These are phyloP conservation scores for Enteromius trimaculatus DNA, from an alignment of 2,797 vertebrate species.

Conservation along the genomic window DNA sequence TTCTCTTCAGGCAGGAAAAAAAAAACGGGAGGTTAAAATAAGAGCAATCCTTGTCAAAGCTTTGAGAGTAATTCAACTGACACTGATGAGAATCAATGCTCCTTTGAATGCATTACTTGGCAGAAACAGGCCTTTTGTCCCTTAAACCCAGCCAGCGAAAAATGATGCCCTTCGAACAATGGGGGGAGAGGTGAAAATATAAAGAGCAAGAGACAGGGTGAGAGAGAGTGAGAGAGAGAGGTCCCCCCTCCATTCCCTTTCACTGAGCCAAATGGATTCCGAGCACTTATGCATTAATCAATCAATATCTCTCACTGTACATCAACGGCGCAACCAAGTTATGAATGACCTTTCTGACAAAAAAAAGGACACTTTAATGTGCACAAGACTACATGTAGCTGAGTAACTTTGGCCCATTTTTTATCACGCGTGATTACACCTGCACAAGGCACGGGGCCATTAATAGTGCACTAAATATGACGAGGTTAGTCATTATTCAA, in stretches of 20 bases:
- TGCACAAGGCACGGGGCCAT: conserved; percentile 83
- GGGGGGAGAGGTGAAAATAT: conserved; percentile 94
- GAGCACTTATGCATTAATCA: conserved; percentile 99
- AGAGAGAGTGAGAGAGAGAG: conserved; percentile 71
- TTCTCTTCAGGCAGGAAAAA: conserved; percentile 70
- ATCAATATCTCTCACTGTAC: conserved; percentile 99
- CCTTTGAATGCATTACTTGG: conserved; percentile 95
- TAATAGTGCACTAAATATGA: conserved; percentile 83
- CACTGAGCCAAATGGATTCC: conserved; percentile 99
- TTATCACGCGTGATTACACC: conserved; percentile 92
- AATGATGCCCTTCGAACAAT: conserved; percentile 94
- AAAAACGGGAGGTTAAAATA: conserved; percentile 85
- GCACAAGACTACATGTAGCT: conserved; percentile 92
- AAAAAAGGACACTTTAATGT: conserved; percentile 98
- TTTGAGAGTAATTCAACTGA: conserved; percentile 95
- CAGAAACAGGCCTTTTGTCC: conserved; percentile 95
- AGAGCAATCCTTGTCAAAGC: conserved; percentile 91
- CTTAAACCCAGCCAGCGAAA: conserved; percentile 88
- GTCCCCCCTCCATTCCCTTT: conserved; percentile 92
- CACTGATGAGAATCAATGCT: conserved; percentile 96
- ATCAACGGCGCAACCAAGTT: conserved; percentile 96
- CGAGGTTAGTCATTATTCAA: conserved; percentile 83
- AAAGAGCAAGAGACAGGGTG: conserved; percentile 74
- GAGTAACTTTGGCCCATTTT: conserved; percentile 88
- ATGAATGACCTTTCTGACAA: conserved; percentile 99